Evolutionary conservation across 1,140 invertebrate species (phyloP), one percentile per base, ranked within the genome.

Genomic region (Leptinotarsa defecta): DNA sequence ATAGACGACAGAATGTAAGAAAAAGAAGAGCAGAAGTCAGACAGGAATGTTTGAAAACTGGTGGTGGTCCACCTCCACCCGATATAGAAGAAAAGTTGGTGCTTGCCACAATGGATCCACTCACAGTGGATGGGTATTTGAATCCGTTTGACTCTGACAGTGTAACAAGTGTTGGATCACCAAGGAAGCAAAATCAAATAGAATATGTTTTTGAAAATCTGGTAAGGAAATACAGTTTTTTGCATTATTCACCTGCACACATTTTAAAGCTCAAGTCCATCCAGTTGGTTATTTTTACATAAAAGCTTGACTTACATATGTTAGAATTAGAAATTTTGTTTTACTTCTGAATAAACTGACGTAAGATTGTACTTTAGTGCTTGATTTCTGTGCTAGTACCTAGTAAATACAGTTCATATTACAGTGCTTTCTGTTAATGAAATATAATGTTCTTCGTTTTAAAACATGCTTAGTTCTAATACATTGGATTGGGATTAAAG

Each of bases 131-230:
- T 15, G 63, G 63, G 63, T 19, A 22, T 19, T 20, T n/a, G 13
- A 65, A 65, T 65, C 63, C 13, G 63, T 65, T 65, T 65, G 63
- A 65, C 63, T 65, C 63, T 65, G 63, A 52, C n/a, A 15, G 27
- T 27, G 27, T 27, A 27, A 27, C 27, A 27, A 27, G 27, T 27
- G 27, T 27, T 52, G 49, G 13, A 13, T 19, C 13, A 65, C 19
- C 24, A 15, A n/a, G 63, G 63, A 19, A 19, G 63, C 63, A 65
- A 65, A 65, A 13, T 52, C 49, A 13, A 52, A 52, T 52, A 15
- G 49, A 52, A 52, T 52, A 52, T 52, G n/a, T 52, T 13, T 52
- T 52, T 52, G 49, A 52, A 65, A 65, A 65, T 65, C 19, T 19
- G 63, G 63, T 65, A 65, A 65, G 63, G 13, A 65, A 27, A 19